phyloP scores from a whole-genome alignment of 2,113 vertebrate genomes.

The Parus major region DNA sequence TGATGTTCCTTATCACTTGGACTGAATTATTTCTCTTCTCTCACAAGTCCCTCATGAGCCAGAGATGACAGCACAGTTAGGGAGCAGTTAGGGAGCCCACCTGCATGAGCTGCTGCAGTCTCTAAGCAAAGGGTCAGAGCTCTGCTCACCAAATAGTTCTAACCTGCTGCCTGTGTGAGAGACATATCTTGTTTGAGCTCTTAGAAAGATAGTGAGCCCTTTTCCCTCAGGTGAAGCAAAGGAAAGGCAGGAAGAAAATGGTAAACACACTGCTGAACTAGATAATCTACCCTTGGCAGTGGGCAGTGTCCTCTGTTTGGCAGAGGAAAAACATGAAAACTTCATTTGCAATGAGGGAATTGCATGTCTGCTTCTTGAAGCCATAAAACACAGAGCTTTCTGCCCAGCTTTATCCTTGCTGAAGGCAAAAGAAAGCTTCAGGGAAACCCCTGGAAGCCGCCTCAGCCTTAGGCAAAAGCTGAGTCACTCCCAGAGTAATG shows the following conservation, averaged over 20 bases:
- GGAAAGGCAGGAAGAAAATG: not conserved
- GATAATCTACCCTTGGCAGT: not conserved
- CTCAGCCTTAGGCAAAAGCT: not conserved
- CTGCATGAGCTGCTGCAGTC: not conserved
- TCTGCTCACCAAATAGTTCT: not conserved
- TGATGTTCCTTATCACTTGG: not conserved
- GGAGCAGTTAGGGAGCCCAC: not conserved
- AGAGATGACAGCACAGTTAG: not conserved
- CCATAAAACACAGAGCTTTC: not conserved
- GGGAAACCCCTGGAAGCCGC: not conserved
- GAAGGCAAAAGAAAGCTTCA: not conserved
- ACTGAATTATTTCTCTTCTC: not conserved
- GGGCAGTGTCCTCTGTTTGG: not conserved
- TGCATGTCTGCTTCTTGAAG: not conserved
- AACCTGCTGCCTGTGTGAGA: not conserved
- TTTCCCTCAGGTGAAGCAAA: not conserved
- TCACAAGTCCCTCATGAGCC: rapidly evolving
- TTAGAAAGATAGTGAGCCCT: not conserved
- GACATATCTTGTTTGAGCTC: not conserved
- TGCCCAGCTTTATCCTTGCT: not conserved
- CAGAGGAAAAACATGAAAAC: not conserved
- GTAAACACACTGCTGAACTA: not conserved
- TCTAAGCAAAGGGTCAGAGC: not conserved
- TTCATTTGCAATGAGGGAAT: not conserved
- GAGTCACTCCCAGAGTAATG: not conserved